These are phyloP conservation scores for Anastatus disparis DNA, from an alignment of 1,140 invertebrate genomes.

Conservation along the genomic window DNA sequence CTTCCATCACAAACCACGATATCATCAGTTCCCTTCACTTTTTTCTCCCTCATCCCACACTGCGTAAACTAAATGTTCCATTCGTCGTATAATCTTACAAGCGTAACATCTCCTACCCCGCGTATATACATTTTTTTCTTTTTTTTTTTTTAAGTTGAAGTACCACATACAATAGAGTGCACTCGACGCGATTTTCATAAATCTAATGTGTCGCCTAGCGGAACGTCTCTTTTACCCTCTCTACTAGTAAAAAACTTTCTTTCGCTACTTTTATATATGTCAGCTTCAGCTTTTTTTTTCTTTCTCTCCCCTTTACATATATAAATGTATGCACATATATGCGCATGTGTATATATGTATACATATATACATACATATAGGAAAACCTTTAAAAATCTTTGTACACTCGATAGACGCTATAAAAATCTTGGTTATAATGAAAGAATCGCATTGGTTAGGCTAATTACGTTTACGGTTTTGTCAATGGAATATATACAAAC, in stretches of 20 bases:
- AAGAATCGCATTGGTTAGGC: too few species aligned
- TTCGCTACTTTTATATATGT: neutral
- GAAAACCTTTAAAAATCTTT: too few species aligned
- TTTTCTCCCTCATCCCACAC: neutral
- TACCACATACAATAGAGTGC: neutral
- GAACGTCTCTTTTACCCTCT: neutral
- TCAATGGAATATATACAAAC: too few species aligned
- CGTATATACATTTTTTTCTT: too few species aligned
- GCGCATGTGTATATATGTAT: too few species aligned
- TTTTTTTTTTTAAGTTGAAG: neutral
- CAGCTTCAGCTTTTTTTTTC: too few species aligned
- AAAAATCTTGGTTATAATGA: too few species aligned
- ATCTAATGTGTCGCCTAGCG: neutral
- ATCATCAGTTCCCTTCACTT: neutral
- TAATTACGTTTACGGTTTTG: too few species aligned
- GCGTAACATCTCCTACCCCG: neutral
- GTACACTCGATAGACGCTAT: too few species aligned
- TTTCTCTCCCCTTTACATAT: too few species aligned
- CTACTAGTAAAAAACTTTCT: neutral
- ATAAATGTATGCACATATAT: too few species aligned
- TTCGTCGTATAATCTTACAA: neutral
- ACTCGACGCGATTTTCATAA: slow-evolving; percentile 9
- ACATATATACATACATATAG: too few species aligned
- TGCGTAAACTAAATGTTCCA: neutral
- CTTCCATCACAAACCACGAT: neutral